These are phyloP conservation scores for Chionis minor DNA, from an alignment of 2,113 vertebrate species.

Conservation along the genomic window DNA sequence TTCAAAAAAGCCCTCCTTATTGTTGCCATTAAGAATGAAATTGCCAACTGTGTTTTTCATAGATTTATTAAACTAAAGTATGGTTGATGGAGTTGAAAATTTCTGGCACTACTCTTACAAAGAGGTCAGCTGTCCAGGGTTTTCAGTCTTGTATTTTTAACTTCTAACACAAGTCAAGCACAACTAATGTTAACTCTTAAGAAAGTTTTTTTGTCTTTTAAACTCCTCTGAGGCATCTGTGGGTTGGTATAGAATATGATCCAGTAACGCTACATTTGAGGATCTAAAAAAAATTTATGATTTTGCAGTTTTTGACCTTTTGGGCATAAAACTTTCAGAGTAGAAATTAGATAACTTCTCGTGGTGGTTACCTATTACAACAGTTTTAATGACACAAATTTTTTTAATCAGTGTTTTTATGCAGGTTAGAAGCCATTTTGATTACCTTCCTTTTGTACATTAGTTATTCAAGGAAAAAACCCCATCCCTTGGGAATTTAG, in stretches of 20 bases:
- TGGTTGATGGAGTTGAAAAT: background rate
- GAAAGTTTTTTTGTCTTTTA: background rate
- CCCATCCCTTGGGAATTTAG: background rate
- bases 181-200: background rate
- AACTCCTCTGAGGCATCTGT: background rate
- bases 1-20: background rate
- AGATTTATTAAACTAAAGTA: background rate
- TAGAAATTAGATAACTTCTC: background rate
- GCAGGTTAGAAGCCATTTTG: background rate
- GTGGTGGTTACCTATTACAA: background rate
- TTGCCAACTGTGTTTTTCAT: background rate
- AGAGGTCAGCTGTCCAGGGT: background rate
- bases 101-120: background rate
- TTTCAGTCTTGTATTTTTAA: background rate
- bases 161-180: background rate
- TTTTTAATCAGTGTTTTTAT: background rate
- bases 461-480: background rate
- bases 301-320: background rate
- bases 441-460: background rate
- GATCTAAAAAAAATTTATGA: background rate
- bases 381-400: background rate
- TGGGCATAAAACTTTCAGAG: background rate
- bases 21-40: background rate
- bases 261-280: background rate
- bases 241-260: background rate